These are phyloP conservation scores for Holacanthus passer DNA, from an alignment of 2,113 vertebrate genomes.

Conservation along the genomic window DNA sequence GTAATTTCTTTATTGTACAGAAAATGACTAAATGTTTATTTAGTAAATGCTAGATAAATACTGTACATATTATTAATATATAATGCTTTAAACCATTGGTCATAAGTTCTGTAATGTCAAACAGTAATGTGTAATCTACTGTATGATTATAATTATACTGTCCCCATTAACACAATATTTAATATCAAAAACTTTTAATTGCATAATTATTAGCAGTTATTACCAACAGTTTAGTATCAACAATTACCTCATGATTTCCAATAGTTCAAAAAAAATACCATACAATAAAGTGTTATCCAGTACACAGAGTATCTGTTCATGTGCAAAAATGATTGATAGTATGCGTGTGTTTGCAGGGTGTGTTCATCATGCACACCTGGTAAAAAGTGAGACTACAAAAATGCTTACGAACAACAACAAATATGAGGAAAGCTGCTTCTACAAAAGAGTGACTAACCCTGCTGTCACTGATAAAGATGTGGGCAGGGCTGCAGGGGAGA, in stretches of 20 bases:
- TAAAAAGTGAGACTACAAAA: background rate
- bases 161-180: too few relatives aligned
- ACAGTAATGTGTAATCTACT: too few relatives aligned
- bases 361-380: background rate
- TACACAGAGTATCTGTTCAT: background rate
- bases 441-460: constrained; percentile 31
- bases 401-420: background rate
- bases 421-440: background rate
- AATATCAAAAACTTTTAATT: too few relatives aligned
- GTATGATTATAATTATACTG: too few relatives aligned
- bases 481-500: constrained; percentile 56
- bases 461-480: constrained; percentile 25
- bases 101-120: too few relatives aligned
- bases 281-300: background rate
- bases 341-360: background rate
- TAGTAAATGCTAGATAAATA: too few relatives aligned
- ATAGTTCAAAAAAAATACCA: background rate
- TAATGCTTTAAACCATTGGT: too few relatives aligned
- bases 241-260: background rate
- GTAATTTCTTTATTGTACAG: too few relatives aligned
- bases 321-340: background rate
- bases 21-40: too few relatives aligned
- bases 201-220: too few relatives aligned
- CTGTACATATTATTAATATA: too few relatives aligned
- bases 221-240: too few relatives aligned